Evolutionary conservation across 2,888 invertebrate species (phyloP).

Genomic region (Acanthosepion esculentum): DNA sequence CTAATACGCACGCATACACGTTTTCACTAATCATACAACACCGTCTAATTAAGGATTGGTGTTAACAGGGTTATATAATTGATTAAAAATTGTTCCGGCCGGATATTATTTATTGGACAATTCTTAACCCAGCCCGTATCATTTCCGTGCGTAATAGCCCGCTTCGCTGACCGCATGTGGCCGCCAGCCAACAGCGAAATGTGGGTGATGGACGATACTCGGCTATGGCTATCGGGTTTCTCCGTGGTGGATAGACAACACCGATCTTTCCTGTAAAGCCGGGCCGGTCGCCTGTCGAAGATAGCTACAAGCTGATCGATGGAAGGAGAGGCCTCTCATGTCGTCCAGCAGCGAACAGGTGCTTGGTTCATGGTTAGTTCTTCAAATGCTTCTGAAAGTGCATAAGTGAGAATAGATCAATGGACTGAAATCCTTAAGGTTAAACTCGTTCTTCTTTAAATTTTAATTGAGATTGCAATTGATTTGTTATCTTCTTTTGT

Average conservation of each 20-base stretch:
- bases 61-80: slow-evolving; percentile 16
- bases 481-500: no score
- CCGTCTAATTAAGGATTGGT: neutral
- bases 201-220: neutral
- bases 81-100: neutral
- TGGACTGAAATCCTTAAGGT: no score
- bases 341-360: neutral
- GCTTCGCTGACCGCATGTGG: slow-evolving; percentile 7
- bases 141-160: neutral
- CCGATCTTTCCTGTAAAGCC: slow-evolving; percentile 16
- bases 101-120: slow-evolving; percentile 10
- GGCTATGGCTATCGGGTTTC: neutral
- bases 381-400: neutral
- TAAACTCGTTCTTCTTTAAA: no score
- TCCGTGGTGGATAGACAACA: neutral
- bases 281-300: neutral
- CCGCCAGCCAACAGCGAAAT: neutral
- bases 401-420: no score
- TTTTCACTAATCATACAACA: neutral
- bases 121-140: slow-evolving; percentile 12
- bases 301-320: neutral
- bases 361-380: neutral
- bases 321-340: neutral
- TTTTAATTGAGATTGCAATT: no score
- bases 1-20: no score